A percentile compares a stretch with the other conserved stretches of the same genome.
Evolutionary conservation across 2,888 invertebrate genomes (phyloP).

Genomic region (Drosophila melanocephala): DNA sequence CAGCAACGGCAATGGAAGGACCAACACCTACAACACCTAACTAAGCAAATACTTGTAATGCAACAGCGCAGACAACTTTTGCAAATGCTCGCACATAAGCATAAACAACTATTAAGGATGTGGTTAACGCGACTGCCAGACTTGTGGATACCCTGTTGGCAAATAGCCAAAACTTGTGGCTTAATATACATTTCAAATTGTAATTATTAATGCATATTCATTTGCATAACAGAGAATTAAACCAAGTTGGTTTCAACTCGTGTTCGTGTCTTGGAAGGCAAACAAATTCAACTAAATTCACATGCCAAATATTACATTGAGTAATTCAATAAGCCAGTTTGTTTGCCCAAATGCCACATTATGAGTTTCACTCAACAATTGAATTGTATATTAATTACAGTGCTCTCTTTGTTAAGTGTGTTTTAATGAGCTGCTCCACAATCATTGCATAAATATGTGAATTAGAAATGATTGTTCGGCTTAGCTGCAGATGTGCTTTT

Average conservation of each 20-base stretch:
- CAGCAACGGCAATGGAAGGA: background rate
- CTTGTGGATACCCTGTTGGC: background rate
- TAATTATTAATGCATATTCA: background rate
- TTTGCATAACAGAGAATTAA: background rate
- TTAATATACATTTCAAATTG: background rate
- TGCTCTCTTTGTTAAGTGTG: background rate
- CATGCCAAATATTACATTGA: background rate
- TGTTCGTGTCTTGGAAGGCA: background rate
- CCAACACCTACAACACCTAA: conserved; percentile 18
- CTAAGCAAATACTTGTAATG: conserved; percentile 49
- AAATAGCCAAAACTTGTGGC: background rate
- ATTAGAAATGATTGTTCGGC: background rate
- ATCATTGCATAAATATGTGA: background rate
- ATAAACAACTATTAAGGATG: conserved; percentile 25
- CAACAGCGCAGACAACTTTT: conserved; percentile 20
- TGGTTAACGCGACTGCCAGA: background rate
- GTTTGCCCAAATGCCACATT: background rate
- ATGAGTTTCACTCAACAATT: background rate
- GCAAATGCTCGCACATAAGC: conserved; percentile 24
- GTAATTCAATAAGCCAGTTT: background rate
- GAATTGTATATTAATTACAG: background rate
- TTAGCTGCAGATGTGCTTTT: background rate
- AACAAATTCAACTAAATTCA: background rate
- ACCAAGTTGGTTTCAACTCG: background rate
- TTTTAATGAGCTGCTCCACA: background rate